Evolutionary conservation across 2,113 vertebrate genomes (phyloP).

Genomic region (Entelurus aequoreus): DNA sequence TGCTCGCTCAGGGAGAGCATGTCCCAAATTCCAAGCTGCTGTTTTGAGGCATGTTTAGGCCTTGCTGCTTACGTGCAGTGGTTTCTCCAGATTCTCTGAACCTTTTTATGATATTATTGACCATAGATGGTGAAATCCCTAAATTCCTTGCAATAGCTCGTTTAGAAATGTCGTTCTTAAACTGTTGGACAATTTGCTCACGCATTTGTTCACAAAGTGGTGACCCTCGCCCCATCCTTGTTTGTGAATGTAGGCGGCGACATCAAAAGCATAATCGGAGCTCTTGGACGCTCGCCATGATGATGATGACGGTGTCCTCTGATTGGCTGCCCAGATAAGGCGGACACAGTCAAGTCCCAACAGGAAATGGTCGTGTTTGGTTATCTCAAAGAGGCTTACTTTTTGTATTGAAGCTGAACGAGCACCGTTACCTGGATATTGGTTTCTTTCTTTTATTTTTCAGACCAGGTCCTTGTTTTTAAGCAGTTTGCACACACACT

Average conservation of each 20-base stretch:
- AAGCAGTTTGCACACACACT: not conserved
- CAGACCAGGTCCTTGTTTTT: not conserved
- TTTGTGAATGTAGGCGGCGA: not conserved
- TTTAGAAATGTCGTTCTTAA: no score
- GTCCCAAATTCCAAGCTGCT: no score
- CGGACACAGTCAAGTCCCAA: slow-evolving; percentile 19
- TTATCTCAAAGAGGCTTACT: slow-evolving; percentile 4
- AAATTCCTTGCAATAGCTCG: no score
- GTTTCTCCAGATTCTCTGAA: no score
- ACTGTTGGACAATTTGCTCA: no score
- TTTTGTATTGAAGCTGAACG: slow-evolving; percentile 32
- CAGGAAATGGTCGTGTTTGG: slow-evolving; percentile 25
- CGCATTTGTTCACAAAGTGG: no score
- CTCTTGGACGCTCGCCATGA: not conserved
- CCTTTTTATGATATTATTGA: no score
- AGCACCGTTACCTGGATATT: slow-evolving; percentile 7
- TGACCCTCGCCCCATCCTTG: no score
- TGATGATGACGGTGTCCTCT: not conserved
- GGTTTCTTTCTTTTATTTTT: not conserved
- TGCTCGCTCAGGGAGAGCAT: no score
- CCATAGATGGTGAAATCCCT: no score
- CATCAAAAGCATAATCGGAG: not conserved
- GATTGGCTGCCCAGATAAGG: slow-evolving; percentile 21
- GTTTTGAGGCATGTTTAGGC: no score
- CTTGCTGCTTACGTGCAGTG: no score